phyloP scores from a whole-genome alignment of 2,797 vertebrate species.

The Sebastes cheni region DNA sequence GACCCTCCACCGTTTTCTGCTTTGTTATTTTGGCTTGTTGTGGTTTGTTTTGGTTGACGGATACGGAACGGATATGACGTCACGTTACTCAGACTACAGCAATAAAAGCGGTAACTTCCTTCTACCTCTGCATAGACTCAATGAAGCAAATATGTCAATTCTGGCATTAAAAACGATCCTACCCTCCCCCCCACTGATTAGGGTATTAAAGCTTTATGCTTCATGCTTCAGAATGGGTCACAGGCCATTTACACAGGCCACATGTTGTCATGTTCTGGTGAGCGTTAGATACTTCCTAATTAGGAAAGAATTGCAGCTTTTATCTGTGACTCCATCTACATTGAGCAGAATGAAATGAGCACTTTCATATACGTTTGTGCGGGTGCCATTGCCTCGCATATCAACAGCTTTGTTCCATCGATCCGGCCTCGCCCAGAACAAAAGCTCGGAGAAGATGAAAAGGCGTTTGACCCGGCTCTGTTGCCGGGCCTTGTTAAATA shows the following conservation, averaged over 20 bases:
- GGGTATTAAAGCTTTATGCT: neutral
- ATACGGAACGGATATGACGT: too few relatives aligned
- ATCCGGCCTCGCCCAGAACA: constrained; percentile 46
- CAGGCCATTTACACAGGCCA: neutral
- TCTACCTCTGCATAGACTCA: too few relatives aligned
- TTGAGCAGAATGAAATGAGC: constrained; percentile 36
- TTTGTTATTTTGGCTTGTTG: too few relatives aligned
- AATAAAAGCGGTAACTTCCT: too few relatives aligned
- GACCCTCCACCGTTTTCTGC: too few relatives aligned
- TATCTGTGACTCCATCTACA: constrained; percentile 20
- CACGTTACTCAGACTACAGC: too few relatives aligned
- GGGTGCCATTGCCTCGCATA: constrained; percentile 20
- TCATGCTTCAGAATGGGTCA: constrained; percentile 5
- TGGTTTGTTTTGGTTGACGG: too few relatives aligned
- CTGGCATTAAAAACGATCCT: too few relatives aligned
- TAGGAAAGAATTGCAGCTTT: constrained; percentile 1
- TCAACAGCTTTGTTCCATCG: constrained; percentile 66
- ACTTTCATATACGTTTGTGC: constrained; percentile 11
- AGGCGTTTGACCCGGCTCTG: constrained; percentile 61
- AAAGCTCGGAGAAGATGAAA: constrained; percentile 64
- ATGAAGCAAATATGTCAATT: too few relatives aligned
- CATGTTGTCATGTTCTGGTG: neutral
- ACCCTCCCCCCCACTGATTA: neutral
- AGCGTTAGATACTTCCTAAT: constrained; percentile 3
- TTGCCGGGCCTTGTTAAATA: constrained; percentile 70